Evolutionary conservation across 1,140 invertebrate genomes (phyloP).

Genomic region (Anoplolepis gracilipes): DNA sequence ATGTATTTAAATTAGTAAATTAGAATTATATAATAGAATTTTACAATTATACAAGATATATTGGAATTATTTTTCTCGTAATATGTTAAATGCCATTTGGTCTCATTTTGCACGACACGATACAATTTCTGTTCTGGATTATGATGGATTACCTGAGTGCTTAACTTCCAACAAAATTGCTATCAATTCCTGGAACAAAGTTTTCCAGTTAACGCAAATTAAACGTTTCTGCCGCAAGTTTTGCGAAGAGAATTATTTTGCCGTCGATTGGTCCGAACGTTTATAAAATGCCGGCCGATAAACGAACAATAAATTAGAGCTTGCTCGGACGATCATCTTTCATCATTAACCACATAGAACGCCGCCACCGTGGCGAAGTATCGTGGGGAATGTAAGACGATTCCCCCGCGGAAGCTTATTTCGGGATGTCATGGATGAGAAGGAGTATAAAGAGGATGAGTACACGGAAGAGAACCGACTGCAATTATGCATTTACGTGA

Average conservation of each 20-base stretch:
- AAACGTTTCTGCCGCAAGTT: constrained; percentile 13
- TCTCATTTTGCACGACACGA: not conserved
- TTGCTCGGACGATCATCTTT: constrained; percentile 47
- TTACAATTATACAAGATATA: not conserved
- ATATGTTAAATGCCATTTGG: constrained; percentile 1
- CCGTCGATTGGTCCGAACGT: constrained; percentile 44
- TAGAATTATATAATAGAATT: not conserved
- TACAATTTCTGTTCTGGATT: constrained; percentile 21
- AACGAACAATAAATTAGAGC: constrained; percentile 53
- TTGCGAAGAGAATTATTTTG: constrained; percentile 37
- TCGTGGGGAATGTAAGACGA: constrained; percentile 53
- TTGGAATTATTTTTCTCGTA: not conserved
- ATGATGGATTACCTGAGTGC: constrained; percentile 29
- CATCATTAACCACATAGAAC: constrained; percentile 56
- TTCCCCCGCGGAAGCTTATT: constrained; percentile 51
- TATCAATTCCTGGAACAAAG: constrained; percentile 39
- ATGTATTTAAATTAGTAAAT: not conserved
- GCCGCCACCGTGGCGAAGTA: constrained; percentile 33
- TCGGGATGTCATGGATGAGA: constrained; percentile 50
- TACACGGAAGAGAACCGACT: too few relatives aligned
- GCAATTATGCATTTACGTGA: constrained; percentile 61
- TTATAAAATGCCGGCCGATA: constrained; percentile 53
- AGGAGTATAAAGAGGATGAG: constrained; percentile 53
- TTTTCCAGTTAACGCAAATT: constrained; percentile 45
- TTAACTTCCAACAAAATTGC: constrained; percentile 41